These are phyloP conservation scores for Dasypolia templi DNA, from an alignment of 2,888 invertebrate species.

Conservation along the genomic window DNA sequence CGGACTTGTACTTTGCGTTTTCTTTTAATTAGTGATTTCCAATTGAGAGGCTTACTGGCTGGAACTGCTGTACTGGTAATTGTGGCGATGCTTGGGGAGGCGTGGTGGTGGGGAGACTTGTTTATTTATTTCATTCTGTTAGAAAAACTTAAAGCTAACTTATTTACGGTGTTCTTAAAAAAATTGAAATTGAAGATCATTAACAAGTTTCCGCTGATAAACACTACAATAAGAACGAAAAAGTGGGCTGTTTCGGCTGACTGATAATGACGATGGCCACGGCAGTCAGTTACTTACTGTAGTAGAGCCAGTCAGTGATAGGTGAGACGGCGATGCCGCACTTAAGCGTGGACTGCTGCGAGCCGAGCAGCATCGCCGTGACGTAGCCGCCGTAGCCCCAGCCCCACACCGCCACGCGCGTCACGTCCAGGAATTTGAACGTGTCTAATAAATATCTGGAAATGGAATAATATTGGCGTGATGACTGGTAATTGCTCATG, in stretches of 20 bases:
- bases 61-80: not conserved
- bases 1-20: not conserved
- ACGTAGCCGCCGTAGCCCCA: conserved; percentile 99
- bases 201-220: not conserved
- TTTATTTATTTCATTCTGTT: too few relatives aligned
- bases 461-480: conserved; percentile 27
- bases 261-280: not conserved
- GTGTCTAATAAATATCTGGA: conserved; percentile 94
- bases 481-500: too few relatives aligned
- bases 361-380: conserved; percentile 97
- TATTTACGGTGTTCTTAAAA: not conserved
- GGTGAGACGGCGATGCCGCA: conserved; percentile 98
- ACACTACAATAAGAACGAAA: not conserved
- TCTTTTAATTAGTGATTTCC: not conserved
- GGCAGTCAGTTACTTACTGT: conserved; percentile 91
- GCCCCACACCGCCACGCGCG: conserved; percentile 98
- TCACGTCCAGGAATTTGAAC: conserved; percentile 95
- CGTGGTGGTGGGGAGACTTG: too few relatives aligned
- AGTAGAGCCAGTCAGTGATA: conserved; percentile 98
- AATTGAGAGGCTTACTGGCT: not conserved
- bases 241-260: too few relatives aligned
- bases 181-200: not conserved
- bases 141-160: not conserved
- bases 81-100: not conserved
- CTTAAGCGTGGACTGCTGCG: conserved; percentile 96